A percentile compares a stretch with the other conserved stretches of the same genome.
Evolutionary conservation across 2,113 vertebrate genomes (phyloP).

Genomic region (Orycteropus afer): DNA sequence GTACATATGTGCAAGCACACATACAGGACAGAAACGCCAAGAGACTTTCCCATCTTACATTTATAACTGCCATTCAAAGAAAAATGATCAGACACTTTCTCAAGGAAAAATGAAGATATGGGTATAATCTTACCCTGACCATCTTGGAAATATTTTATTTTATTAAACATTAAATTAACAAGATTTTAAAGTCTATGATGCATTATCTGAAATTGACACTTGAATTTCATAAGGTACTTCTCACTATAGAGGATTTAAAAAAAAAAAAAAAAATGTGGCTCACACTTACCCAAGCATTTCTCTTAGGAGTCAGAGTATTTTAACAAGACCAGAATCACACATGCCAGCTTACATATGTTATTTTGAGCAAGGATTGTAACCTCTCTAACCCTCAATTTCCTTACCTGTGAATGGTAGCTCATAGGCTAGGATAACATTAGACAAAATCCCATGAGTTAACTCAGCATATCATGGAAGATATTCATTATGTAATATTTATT

Average conservation of each 20-base stretch:
- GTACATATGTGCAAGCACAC: not conserved
- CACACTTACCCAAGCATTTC: not conserved
- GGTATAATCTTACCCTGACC: not conserved
- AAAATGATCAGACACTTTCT: not conserved
- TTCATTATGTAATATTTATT: not conserved
- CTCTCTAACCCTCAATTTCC: not conserved
- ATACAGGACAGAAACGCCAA: not conserved
- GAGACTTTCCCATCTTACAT: not conserved
- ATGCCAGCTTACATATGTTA: not conserved
- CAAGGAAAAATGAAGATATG: not conserved
- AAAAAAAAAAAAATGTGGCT: not conserved
- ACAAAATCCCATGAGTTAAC: no score
- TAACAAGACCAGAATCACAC: not conserved
- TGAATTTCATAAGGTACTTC: not conserved
- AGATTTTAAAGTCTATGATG: not conserved
- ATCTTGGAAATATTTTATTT: not conserved
- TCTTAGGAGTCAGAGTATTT: not conserved
- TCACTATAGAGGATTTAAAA: not conserved
- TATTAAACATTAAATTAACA: not conserved
- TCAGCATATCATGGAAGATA: not conserved
- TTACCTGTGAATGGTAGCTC: not conserved
- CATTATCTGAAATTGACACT: not conserved
- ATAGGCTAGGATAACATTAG: not conserved
- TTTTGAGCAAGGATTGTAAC: no score
- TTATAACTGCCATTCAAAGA: not conserved